Evolutionary conservation across 2,888 invertebrate species (phyloP).

Genomic region (Spilarctia lutea): DNA sequence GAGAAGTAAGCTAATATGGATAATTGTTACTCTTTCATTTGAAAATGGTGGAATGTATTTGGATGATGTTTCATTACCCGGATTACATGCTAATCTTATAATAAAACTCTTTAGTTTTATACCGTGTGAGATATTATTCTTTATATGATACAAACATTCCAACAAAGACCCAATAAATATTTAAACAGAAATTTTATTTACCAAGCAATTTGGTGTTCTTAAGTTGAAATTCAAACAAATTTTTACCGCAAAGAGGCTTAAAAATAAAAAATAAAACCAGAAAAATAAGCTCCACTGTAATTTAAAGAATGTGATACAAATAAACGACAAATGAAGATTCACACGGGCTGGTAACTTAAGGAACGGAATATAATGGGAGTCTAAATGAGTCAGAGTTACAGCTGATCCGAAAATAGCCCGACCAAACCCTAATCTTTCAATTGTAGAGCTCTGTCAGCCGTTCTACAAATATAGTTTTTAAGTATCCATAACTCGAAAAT

Average conservation of each 20-base stretch:
- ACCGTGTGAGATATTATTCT: no score
- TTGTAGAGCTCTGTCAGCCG: slow-evolving; percentile 32
- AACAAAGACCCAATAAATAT: no score
- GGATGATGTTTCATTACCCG: background rate
- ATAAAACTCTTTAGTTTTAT: no score
- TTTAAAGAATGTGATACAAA: slow-evolving; percentile 35
- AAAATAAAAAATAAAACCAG: background rate
- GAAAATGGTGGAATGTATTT: no score
- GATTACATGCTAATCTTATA: no score
- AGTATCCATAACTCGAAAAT: slow-evolving; percentile 37
- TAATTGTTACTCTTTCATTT: background rate
- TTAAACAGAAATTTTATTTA: no score
- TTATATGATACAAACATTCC: no score
- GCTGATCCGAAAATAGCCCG: slow-evolving; percentile 44
- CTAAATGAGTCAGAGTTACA: slow-evolving; percentile 43
- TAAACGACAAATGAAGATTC: slow-evolving; percentile 38
- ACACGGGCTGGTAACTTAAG: slow-evolving; percentile 34
- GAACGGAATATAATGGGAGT: slow-evolving; percentile 25
- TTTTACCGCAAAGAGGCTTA: background rate
- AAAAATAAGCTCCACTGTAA: slow-evolving; percentile 29
- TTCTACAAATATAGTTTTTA: slow-evolving; percentile 43
- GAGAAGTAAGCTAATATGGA: background rate
- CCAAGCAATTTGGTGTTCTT: no score
- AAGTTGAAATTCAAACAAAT: no score
- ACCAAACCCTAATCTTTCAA: slow-evolving; percentile 52